phyloP scores from a whole-genome alignment of 2,797 vertebrate genomes.

The Syngnathus acus region DNA sequence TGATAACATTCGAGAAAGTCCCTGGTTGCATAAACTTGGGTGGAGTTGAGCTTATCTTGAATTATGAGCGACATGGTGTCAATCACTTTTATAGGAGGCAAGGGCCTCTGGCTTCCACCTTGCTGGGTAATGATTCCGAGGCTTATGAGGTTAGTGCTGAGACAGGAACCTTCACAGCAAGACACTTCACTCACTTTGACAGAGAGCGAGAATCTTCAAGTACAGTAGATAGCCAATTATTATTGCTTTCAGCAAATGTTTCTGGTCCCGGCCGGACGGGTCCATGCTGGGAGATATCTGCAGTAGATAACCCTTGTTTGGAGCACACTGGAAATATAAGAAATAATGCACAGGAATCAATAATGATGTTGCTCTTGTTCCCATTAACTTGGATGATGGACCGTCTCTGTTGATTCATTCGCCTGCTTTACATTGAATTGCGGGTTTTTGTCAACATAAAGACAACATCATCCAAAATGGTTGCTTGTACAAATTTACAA shows the following conservation, averaged over 20 bases:
- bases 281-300: too few species aligned
- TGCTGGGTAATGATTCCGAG: constrained; percentile 15
- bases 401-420: too few species aligned
- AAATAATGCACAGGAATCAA: too few species aligned
- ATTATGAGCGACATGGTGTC: constrained; percentile 19
- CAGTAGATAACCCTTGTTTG: too few species aligned
- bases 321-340: too few species aligned
- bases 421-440: too few species aligned
- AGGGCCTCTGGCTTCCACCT: constrained; percentile 10
- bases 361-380: too few species aligned
- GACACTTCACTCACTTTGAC: neutral
- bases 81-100: constrained; percentile 13
- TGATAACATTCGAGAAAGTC: constrained; percentile 21
- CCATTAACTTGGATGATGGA: too few species aligned
- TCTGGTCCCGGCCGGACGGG: too few species aligned
- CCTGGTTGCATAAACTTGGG: constrained; percentile 19
- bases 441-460: too few species aligned
- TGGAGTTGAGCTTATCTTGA: constrained; percentile 25
- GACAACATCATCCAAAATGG: too few species aligned
- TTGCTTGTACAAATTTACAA: too few species aligned
- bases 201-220: constrained; percentile 3
- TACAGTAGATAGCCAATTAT: neutral
- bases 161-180: neutral
- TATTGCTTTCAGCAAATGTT: neutral
- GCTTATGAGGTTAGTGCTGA: constrained; percentile 15